Base-by-base conservation (phyloP, 2,797 vertebrate species). In the Galago senegalensis region DNA sequence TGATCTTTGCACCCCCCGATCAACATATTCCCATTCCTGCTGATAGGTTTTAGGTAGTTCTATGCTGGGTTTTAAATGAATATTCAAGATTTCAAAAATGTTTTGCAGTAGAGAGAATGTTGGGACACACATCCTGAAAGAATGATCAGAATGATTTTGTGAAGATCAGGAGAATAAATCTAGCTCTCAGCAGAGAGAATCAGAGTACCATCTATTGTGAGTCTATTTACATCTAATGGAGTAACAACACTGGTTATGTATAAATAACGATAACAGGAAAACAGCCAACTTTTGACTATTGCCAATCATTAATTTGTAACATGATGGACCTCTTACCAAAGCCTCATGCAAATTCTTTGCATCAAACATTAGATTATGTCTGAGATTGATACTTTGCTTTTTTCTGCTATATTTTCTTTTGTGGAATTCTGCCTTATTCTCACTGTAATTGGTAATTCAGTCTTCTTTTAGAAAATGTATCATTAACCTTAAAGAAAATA, bases 401-500 rank as follows among this genome's bases (percentile, higher is more conserved):
- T 65, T 81, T 72, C 7, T 61, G 3, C 4, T 94, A 0, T 70
- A 31, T 75, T 92, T 79, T 85, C n/a, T 84, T 69, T 43, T 63
- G 14, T 65, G 20, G 84, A 91, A 75, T 53, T 1, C 37, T 94
- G 18, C 7, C 18, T 95, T 91, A 25, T 70, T 72, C 40, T 70
- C 43, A 72, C 2, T 27, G 10, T 46, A 56, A 84, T 49, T 67
- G 23, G 43, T 73, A 49, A 88, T 61, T 60, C 23, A 85, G 12
- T 79, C 23, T 81, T 92, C 43, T 77, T 21, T 56, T 18, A 60
- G 6, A 73, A 63, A 90, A 49, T 77, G 21, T 14, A 79, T 69
- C 7, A 88, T 91, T 27, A 67, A 84, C 3, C n/a, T 72, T 89
- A 69, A 95, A 81, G 46, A 87, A 69, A 75, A 31, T 60, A 70